Evolutionary conservation across 1,140 invertebrate genomes (phyloP).

Genomic region (Propsilocerus akamusi): DNA sequence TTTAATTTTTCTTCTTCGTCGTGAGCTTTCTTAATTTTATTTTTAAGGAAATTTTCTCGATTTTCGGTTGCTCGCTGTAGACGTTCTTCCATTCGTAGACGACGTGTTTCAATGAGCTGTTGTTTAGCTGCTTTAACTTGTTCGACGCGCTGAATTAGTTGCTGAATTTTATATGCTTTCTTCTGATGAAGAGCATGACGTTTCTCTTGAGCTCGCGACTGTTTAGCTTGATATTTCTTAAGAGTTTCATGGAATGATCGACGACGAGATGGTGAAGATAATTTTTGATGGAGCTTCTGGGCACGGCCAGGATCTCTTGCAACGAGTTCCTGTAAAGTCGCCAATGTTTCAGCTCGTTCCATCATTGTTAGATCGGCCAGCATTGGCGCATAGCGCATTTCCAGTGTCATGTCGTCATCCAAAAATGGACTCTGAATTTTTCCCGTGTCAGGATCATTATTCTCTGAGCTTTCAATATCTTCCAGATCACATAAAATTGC

Average conservation of each 20-base stretch:
- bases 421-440: slow-evolving; percentile 16
- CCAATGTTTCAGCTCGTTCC: slow-evolving; percentile 56
- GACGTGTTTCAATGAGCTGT: slow-evolving; percentile 67
- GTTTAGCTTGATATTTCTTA: slow-evolving; percentile 67
- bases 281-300: slow-evolving; percentile 78
- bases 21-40: slow-evolving; percentile 84
- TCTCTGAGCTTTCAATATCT: slow-evolving; percentile 8
- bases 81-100: slow-evolving; percentile 66
- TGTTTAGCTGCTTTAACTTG: slow-evolving; percentile 79
- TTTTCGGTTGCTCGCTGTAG: slow-evolving; percentile 84
- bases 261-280: slow-evolving; percentile 76
- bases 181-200: slow-evolving; percentile 64
- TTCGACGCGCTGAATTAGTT: slow-evolving; percentile 72
- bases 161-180: slow-evolving; percentile 66
- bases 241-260: slow-evolving; percentile 61
- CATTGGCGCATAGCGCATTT: slow-evolving; percentile 47
- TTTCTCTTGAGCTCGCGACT: slow-evolving; percentile 63
- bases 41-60: slow-evolving; percentile 49
- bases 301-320: slow-evolving; percentile 73
- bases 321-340: slow-evolving; percentile 54
- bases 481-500: slow-evolving; percentile 16
- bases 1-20: slow-evolving; percentile 94
- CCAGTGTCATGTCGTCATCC: slow-evolving; percentile 27
- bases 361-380: slow-evolving; percentile 59
- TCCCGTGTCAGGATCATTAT: slow-evolving; percentile 11